Conservation (phyloP, 2,113 vertebrate species). For the Chroicocephalus ridibundus region DNA sequence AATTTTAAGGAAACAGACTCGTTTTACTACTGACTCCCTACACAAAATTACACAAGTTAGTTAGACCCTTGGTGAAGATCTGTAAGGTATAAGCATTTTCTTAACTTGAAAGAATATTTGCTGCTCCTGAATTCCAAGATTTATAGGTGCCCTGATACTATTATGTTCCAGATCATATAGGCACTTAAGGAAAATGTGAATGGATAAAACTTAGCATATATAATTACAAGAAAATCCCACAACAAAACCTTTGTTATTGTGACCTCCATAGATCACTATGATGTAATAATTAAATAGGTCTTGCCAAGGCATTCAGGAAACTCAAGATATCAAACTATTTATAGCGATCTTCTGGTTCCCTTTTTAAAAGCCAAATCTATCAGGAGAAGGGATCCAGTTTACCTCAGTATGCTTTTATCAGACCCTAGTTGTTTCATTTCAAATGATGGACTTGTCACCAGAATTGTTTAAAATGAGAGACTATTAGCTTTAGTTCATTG, state of each 20-base stretch:
- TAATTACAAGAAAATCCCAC: not conserved
- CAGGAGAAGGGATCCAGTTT: not conserved
- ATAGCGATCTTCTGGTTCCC: not conserved
- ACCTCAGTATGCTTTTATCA: not conserved
- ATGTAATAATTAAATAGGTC: not conserved
- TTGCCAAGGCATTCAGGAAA: not conserved
- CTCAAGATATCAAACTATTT: not conserved
- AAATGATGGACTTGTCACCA: not conserved
- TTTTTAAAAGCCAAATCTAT: not conserved
- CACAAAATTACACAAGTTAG: not conserved
- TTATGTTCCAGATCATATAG: not conserved
- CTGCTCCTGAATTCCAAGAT: not conserved
- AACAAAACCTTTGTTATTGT: not conserved
- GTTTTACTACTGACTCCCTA: not conserved
- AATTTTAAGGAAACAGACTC: not conserved
- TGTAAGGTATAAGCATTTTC: not conserved
- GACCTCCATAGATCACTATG: not conserved
- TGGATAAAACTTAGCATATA: not conserved
- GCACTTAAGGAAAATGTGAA: not conserved
- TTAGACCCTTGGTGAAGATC: not conserved
- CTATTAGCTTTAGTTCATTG: not conserved
- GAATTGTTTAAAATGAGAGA: not conserved
- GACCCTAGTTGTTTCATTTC: not conserved
- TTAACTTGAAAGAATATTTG: not conserved
- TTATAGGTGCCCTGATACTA: not conserved